These are phyloP conservation scores for Argentina silus DNA, from an alignment of 2,797 vertebrate species.

Conservation along the genomic window DNA sequence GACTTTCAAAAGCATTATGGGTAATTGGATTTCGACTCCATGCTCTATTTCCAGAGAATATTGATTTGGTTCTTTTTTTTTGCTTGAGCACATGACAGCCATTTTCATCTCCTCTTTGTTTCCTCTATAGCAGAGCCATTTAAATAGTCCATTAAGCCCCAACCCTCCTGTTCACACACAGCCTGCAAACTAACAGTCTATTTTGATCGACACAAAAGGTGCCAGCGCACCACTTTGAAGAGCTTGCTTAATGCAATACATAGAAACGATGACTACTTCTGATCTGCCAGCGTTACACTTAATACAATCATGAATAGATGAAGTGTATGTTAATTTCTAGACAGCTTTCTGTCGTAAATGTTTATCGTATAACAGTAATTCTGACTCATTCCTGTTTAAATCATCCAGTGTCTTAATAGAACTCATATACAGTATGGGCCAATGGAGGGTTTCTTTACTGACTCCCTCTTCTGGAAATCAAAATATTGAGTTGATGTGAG, in stretches of 20 bases:
- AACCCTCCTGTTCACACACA: slow-evolving; percentile 1
- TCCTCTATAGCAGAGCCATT: background rate
- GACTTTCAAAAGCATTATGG: slow-evolving; percentile 33
- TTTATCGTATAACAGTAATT: too few species aligned
- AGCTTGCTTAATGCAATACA: background rate
- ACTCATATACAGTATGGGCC: too few species aligned
- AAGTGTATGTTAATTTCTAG: too few species aligned
- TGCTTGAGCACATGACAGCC: slow-evolving; percentile 14
- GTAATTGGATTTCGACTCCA: slow-evolving; percentile 33
- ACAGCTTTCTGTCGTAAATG: too few species aligned
- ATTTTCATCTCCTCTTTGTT: slow-evolving; percentile 34
- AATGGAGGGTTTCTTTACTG: too few species aligned
- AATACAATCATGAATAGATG: too few species aligned
- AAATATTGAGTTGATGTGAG: too few species aligned
- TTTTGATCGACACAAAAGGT: slow-evolving; percentile 8
- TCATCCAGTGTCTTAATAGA: too few species aligned
- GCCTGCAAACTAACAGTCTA: slow-evolving; percentile 3
- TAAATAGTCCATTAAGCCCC: background rate
- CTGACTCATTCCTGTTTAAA: too few species aligned
- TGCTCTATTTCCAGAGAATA: slow-evolving; percentile 36
- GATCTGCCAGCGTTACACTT: background rate
- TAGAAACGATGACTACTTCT: background rate
- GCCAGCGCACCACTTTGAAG: slow-evolving; percentile 1
- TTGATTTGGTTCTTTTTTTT: slow-evolving; percentile 29
- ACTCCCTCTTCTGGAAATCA: too few species aligned